A percentile compares a stretch with the other conserved stretches of the same genome.
These are phyloP conservation scores for Pangasius djambal DNA, from an alignment of 2,797 vertebrate genomes.

Conservation along the genomic window DNA sequence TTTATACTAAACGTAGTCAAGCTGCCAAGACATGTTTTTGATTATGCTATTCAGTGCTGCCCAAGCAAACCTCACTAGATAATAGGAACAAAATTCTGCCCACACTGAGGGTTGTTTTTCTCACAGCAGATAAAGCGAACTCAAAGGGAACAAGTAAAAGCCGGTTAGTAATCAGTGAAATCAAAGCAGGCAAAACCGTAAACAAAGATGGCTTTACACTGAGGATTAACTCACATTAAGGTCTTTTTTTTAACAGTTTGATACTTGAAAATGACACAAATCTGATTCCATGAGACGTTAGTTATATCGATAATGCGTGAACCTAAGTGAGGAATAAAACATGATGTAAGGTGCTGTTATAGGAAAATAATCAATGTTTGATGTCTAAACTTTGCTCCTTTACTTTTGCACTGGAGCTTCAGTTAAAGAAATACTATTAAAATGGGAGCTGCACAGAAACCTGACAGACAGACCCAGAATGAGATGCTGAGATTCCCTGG, in stretches of 20 bases:
- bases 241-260: too few species aligned
- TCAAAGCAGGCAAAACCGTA: background rate
- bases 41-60: background rate
- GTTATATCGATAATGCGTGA: background rate
- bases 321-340: background rate
- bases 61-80: background rate
- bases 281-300: background rate
- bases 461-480: background rate
- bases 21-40: background rate
- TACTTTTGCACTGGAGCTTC: background rate
- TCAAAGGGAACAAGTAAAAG: background rate
- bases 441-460: too few species aligned
- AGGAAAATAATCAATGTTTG: background rate
- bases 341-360: background rate
- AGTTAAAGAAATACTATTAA: background rate
- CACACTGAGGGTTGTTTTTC: background rate
- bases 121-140: background rate
- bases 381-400: background rate
- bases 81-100: background rate
- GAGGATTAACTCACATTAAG: background rate
- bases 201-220: background rate
- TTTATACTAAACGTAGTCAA: background rate
- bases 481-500: slow-evolving; percentile 8
- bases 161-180: background rate
- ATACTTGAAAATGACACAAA: background rate